A percentile compares a stretch with the other conserved stretches of the same genome.
Evolutionary conservation across 2,113 vertebrate species (phyloP).

Genomic region (Podarcis cretensis): DNA sequence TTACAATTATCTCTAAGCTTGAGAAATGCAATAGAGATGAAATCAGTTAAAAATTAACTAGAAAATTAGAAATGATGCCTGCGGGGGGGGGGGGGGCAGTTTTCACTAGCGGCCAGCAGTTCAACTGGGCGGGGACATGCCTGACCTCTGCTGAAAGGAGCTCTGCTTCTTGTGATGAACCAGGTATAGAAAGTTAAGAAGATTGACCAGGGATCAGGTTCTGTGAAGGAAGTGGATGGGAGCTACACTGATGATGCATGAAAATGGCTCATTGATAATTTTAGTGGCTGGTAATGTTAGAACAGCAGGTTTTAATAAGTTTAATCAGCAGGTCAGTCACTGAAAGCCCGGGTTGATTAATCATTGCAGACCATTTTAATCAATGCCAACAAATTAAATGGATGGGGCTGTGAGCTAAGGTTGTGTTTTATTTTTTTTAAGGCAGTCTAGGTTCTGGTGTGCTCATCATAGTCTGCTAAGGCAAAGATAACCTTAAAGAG

Average conservation of each 20-base stretch:
- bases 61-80: too few species aligned
- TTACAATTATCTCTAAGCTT: too few species aligned
- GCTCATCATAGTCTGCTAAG: neutral
- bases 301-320: neutral
- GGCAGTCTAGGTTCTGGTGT: neutral
- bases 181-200: neutral
- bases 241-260: neutral
- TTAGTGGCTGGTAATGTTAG: neutral
- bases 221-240: neutral
- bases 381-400: too few species aligned
- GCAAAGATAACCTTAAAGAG: neutral
- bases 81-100: too few species aligned
- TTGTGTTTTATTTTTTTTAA: neutral
- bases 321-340: neutral
- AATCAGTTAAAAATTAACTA: too few species aligned
- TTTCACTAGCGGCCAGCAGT: too few species aligned
- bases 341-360: constrained; percentile 4
- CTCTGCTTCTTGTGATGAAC: neutral
- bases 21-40: too few species aligned
- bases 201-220: neutral
- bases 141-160: too few species aligned
- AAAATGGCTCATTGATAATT: neutral
- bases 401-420: neutral
- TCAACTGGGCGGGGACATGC: too few species aligned
- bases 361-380: neutral